Conservation (phyloP, 2,113 vertebrate species). For the Percopsis transmontana region DNA sequence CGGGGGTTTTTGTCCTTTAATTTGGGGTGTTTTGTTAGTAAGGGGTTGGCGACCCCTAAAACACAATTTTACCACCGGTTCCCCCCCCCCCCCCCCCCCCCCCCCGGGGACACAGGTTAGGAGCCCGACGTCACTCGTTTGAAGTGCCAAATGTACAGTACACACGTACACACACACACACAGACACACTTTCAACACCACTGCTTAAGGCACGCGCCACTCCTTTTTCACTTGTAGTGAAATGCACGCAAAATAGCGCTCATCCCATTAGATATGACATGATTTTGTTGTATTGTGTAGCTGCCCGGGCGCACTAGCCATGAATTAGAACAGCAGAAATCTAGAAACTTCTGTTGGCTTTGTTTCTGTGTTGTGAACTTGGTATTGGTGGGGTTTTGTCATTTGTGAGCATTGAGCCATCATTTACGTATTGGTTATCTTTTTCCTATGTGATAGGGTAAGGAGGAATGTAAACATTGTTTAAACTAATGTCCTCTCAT, state of each 20-base stretch:
- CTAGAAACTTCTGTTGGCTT: constrained; percentile 22
- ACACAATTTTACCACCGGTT: too few species aligned
- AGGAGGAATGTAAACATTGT: constrained; percentile 28
- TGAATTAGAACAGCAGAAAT: not conserved
- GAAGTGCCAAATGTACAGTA: not conserved
- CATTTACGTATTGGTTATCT: constrained; percentile 21
- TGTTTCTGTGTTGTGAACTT: constrained; percentile 42
- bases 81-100: not conserved
- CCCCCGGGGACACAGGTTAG: constrained; percentile 26
- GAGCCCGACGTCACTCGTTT: constrained; percentile 14
- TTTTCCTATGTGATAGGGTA: constrained; percentile 24
- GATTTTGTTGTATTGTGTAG: constrained; percentile 25
- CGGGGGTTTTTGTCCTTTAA: too few species aligned
- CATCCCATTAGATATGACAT: constrained; percentile 10
- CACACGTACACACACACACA: constrained; percentile 22
- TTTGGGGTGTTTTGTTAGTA: too few species aligned
- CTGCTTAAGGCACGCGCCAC: constrained; percentile 40
- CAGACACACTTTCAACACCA: not conserved
- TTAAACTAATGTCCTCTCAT: constrained; percentile 30
- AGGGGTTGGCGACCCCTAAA: too few species aligned
- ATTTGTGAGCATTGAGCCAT: constrained; percentile 29
- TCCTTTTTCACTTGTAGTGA: constrained; percentile 17
- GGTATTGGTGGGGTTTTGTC: constrained; percentile 24
- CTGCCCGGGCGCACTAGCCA: constrained; percentile 8
- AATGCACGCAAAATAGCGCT: constrained; percentile 31